Conservation (phyloP, 2,797 vertebrate genomes). For the Liasis olivaceus region DNA sequence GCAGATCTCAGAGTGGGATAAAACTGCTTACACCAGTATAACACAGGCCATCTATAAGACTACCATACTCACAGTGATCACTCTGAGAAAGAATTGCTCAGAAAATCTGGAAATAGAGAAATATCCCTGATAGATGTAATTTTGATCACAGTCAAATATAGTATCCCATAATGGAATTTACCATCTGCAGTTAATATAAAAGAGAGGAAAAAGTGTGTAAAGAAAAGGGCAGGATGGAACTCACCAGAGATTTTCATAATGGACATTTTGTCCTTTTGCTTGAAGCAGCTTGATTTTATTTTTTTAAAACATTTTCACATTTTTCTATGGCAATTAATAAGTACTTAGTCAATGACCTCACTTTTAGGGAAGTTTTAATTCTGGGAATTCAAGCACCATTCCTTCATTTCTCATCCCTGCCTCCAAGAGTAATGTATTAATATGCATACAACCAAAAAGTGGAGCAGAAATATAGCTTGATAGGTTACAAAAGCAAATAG, state of each 20-base stretch:
- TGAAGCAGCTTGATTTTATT: slow-evolving; percentile 67
- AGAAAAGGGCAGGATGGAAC: slow-evolving; percentile 1
- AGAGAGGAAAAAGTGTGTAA: slow-evolving; percentile 28
- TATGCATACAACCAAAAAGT: not conserved
- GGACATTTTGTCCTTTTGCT: slow-evolving; percentile 66
- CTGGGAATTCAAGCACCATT: slow-evolving; percentile 60
- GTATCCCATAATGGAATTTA: slow-evolving; percentile 42
- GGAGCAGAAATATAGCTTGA: not conserved
- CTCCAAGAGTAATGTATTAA: not conserved
- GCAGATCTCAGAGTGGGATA: not conserved
- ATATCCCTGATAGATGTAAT: not conserved
- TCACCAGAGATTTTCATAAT: slow-evolving; percentile 57
- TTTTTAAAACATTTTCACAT: slow-evolving; percentile 78
- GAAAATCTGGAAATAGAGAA: not conserved
- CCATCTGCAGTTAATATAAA: slow-evolving; percentile 60
- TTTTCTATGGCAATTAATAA: slow-evolving; percentile 72
- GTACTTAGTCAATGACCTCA: slow-evolving; percentile 79
- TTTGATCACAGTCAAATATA: not conserved
- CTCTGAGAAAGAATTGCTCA: not conserved
- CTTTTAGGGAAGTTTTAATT: slow-evolving; percentile 67
- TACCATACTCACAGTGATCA: not conserved
- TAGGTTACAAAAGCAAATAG: not conserved
- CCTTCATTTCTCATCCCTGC: slow-evolving; percentile 65
- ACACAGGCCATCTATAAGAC: not conserved
- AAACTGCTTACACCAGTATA: not conserved